Evolutionary conservation across 1,140 invertebrate species (phyloP), one percentile per base, ranked within the genome.

Genomic region (Lycorma delicatula): DNA sequence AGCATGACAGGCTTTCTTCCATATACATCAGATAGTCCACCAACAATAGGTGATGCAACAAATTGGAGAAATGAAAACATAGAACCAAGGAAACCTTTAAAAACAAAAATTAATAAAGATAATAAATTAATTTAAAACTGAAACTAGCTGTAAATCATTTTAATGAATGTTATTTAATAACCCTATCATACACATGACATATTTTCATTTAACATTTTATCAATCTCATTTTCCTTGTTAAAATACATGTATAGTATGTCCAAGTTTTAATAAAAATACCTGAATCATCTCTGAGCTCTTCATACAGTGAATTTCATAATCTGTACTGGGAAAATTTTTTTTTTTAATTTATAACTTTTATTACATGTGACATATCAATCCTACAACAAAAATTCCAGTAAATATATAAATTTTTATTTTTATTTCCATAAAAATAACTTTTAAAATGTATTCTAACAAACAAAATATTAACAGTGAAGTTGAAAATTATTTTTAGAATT

Each of bases 1-100:
- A 98, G 66, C 69, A 98, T 79, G 53, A 97, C 70, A 34, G 84
- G 84, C 74, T 89, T 94, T 63, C 96, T 79, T 52, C 97, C 97
- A 79, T 96, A 93, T 58, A 91, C 84, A 81, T 99, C 97, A 2
- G 95, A 98, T 1, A 97, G 77, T 22, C 91, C 90, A 34, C 97
- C 97, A 53, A 96, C 81, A 56, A 98, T 83, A 0, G 97, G 96
- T 18, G 94, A 93, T 16, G 90, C 85, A 44, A 98, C 65, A 77
- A 97, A 99, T 76, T 99, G 96, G 27, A 98, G 75, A 71, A 97
- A 89, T 54, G 93, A 97, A 70, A 97, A 99, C 80, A 98, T 80
- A 1, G 97, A 99, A 0, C 97, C 97, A 6, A 99, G 75, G 59
- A 96, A 82, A 22, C 93, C 83, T 85, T 62, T 38, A 75, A 74